phyloP scores from a whole-genome alignment of 2,113 vertebrate species.

The Nestor notabilis region DNA sequence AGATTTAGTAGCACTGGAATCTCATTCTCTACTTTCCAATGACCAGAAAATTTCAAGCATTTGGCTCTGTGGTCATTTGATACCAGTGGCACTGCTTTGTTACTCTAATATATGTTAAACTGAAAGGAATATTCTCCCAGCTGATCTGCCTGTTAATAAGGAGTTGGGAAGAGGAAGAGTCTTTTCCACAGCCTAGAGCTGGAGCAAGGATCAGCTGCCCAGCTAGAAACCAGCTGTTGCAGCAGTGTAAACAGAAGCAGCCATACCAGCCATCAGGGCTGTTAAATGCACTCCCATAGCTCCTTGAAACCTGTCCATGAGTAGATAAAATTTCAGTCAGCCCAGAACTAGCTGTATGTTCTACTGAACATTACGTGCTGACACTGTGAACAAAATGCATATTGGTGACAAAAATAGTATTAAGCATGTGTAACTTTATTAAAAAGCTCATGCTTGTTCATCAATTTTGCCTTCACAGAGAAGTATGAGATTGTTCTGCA shows the following conservation, averaged over 20 bases:
- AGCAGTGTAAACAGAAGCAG: not conserved
- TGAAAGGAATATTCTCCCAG: not conserved
- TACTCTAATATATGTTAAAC: not conserved
- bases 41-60: not conserved
- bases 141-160: not conserved
- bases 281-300: not conserved
- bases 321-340: not conserved
- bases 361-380: not conserved
- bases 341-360: not conserved
- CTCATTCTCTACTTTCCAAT: not conserved
- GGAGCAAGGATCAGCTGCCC: not conserved
- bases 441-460: not conserved
- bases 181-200: not conserved
- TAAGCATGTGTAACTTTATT: accelerated
- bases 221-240: not conserved
- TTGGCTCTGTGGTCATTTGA: not conserved
- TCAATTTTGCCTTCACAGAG: not conserved
- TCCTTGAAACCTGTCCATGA: not conserved
- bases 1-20: not conserved
- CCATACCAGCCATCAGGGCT: not conserved
- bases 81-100: not conserved
- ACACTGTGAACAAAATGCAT: not conserved
- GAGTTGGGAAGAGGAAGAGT: not conserved
- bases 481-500: not conserved
- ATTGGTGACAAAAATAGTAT: not conserved